Evolutionary conservation across 2,888 invertebrate species (phyloP).

Genomic region (Allacma fusca): DNA sequence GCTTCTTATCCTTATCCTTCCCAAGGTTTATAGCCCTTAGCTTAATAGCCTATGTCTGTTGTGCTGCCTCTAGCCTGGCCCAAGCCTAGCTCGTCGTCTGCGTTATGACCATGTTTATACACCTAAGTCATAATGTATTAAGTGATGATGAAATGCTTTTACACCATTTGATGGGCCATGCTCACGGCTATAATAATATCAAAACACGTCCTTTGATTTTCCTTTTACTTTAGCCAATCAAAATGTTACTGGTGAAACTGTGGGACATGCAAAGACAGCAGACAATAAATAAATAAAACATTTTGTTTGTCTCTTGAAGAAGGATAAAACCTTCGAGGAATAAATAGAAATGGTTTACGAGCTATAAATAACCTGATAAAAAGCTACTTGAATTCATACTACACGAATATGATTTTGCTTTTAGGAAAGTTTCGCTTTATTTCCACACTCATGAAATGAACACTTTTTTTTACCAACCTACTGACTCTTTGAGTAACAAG

Average conservation of each 20-base stretch:
- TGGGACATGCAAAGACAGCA: background rate
- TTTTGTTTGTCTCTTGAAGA: background rate
- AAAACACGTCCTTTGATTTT: slow-evolving; percentile 5
- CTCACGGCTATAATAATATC: background rate
- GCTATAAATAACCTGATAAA: background rate
- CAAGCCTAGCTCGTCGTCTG: background rate
- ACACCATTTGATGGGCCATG: slow-evolving; percentile 12
- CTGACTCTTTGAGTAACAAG: background rate
- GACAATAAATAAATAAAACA: slow-evolving; percentile 17
- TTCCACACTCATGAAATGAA: slow-evolving; percentile 18
- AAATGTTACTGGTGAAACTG: background rate
- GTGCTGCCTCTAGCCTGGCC: background rate
- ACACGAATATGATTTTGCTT: background rate
- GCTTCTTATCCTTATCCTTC: background rate
- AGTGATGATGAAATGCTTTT: slow-evolving; percentile 21
- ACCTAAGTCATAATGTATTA: slow-evolving; percentile 17
- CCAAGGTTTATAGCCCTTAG: slow-evolving; percentile 26
- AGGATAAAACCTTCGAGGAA: background rate
- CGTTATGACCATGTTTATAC: background rate
- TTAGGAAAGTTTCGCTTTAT: background rate
- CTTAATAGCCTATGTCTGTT: slow-evolving; percentile 17
- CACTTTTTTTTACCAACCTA: background rate
- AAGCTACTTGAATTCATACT: background rate
- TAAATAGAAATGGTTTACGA: background rate
- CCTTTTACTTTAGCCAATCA: slow-evolving; percentile 20